Base-by-base conservation (phyloP, 2,797 vertebrate genomes). In the Coccyzus lansbergi region DNA sequence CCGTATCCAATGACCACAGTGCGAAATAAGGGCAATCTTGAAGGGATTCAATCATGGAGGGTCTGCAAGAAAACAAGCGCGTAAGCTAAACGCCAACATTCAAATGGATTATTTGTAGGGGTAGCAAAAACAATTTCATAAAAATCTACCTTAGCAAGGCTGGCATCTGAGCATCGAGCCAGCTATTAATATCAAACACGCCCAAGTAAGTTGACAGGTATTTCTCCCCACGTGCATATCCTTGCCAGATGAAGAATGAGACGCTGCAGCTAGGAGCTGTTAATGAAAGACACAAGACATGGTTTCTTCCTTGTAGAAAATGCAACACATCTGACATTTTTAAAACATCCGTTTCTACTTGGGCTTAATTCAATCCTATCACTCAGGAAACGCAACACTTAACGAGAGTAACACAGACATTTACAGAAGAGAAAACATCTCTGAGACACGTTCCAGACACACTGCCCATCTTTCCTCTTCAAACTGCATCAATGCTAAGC, bases 101-200 rank as follows among this genome's bases (percentile, higher is more conserved):
- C 9, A 53, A 59, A n/a, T 9, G 3, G 46, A n/a, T 42, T 34
- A 5, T 36, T 33, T 44, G 59, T 26, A 34, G 14, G 31, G 26
- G 36, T 36, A 62, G 3, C 25, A 15, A 79, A 44, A 74, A 40
- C 7, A 70, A 40, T 40, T 19, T 17, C 21, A 36, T 20, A 42
- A 40, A 78, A 29, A 58, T 17, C 29, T 96, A 99, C 99, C 99
- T 98, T 84, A 99, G 97, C 9, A 99, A 99, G 94, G 99, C 99
- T 26, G 99, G 99, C 99, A 99, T 99, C 92, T 99, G 99, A 64
- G 99, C 99, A 20, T 99, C 99, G 97, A 99, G 99, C 99, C 99
- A 99, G 65, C 99, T 98, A 97, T 99, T 99, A 95, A 99, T 99
- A 96, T 99, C 99, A 97, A 99, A 99, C 67, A 99, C 98, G 3